Evolutionary conservation across 2,113 vertebrate species (phyloP), one percentile per base, ranked within the genome.

Genomic region (Peromyscus californicus): DNA sequence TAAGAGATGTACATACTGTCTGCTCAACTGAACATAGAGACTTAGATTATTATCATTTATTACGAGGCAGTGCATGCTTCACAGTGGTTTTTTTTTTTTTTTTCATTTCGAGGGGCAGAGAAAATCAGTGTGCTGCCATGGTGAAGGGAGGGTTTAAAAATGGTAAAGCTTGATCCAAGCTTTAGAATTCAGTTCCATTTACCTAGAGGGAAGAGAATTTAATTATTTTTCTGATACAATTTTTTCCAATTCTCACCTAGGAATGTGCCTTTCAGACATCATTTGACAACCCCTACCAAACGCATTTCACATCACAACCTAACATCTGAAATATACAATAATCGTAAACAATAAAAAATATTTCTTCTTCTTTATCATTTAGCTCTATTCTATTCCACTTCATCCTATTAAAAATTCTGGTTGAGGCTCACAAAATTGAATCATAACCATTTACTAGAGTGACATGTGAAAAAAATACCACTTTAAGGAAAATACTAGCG

Each of bases 221-320:
- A 63, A 5, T 13, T 94, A 75, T 83, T 94, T 89, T 90, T 95
- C 13, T 39, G 57, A 88, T 90, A 83, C 21, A 5, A 54, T 51
- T 26, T 89, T 89, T 90, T 79, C 95, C 2, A 61, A 29, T 48
- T 90, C 16, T 17, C 33, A 45, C 79, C 86, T 31, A 95, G 31
- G 5, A 2, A 75, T 85, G 6, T 93, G 36, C 22, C 15, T 89
- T 88, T 86, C 31, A 57, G 91, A 63, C 4, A 82, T 39, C 63
- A 22, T 82, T 63, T 36, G 29, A 16, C n/a, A 78, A 72, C 13
- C 89, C 83, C 29, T 92, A 72, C 13, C 84, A 92, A 78, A 88
- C 90, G 69, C 13, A 96, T 93, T 94, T 96, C 65, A 61, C 15
- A 80, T 48, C 54, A 92, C 67, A 57, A 67, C 12, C 21, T 59